Conservation (phyloP, 2,888 invertebrate genomes). For the Zeuzera pyrina region DNA sequence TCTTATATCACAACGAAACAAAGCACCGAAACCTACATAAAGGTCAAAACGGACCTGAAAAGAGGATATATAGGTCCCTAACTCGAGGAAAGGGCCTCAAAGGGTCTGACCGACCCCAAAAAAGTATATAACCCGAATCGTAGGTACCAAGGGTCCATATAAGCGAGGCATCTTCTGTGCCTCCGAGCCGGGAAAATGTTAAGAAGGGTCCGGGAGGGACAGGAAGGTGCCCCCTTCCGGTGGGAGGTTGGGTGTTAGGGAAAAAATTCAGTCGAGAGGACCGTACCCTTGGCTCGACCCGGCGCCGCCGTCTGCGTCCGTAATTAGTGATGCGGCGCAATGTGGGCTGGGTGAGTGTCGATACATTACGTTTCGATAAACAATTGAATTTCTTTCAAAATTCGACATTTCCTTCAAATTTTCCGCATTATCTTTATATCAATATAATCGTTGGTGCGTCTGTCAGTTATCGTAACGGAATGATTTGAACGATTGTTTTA, state of each 20-base stretch:
- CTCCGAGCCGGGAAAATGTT: conserved; percentile 67
- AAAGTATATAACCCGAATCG: conserved; percentile 63
- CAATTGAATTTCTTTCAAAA: too few species aligned
- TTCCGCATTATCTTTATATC: too few species aligned
- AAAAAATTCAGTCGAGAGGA: conserved; percentile 64
- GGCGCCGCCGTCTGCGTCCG: conserved; percentile 60
- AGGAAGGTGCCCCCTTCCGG: conserved; percentile 52
- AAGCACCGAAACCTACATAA: conserved; percentile 50
- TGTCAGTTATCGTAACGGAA: too few species aligned
- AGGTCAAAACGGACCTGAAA: conserved; percentile 56
- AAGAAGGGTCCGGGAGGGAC: conserved; percentile 66
- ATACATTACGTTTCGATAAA: conserved; percentile 22
- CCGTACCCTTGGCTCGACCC: conserved; percentile 66
- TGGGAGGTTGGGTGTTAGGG: conserved; percentile 46
- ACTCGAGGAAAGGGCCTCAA: conserved; percentile 56
- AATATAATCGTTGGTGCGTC: too few species aligned
- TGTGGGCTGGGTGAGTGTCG: conserved; percentile 30
- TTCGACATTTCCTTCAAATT: too few species aligned
- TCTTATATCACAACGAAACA: conserved; percentile 45
- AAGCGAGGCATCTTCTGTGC: conserved; percentile 62
- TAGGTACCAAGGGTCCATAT: conserved; percentile 62
- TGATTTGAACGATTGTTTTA: too few species aligned
- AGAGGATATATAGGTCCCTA: conserved; percentile 61
- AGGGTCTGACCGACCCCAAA: conserved; percentile 66
- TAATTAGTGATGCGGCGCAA: conserved; percentile 64